A percentile compares a stretch with the other conserved stretches of the same genome.
phyloP scores from a whole-genome alignment of 1,140 invertebrate genomes.

The Neodiprion fabricii region DNA sequence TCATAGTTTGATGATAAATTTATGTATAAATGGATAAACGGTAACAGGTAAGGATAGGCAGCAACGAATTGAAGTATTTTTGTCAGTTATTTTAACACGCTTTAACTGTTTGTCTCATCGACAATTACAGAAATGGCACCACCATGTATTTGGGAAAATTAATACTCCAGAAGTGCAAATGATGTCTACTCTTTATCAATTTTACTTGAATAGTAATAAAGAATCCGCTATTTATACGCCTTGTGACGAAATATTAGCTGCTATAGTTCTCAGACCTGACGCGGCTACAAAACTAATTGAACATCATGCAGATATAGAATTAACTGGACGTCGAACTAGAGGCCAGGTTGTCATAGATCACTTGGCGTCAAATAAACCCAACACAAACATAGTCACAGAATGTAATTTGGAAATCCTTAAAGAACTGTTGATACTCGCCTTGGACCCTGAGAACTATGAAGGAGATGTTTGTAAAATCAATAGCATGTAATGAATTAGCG shows the following conservation, averaged over 20 bases:
- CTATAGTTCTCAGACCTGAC: slow-evolving; percentile 59
- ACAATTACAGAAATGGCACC: slow-evolving; percentile 65
- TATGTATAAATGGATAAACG: background rate
- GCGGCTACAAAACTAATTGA: slow-evolving; percentile 37
- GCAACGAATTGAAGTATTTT: background rate
- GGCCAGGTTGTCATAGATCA: slow-evolving; percentile 70
- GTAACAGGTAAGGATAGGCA: too few species aligned
- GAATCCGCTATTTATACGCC: slow-evolving; percentile 56
- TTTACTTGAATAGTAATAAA: slow-evolving; percentile 29
- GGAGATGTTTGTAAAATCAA: background rate
- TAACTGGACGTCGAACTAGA: slow-evolving; percentile 63
- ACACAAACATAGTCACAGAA: slow-evolving; percentile 63
- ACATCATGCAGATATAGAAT: slow-evolving; percentile 65
- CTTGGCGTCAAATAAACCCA: slow-evolving; percentile 56
- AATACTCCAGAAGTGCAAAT: slow-evolving; percentile 57
- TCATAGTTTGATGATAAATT: slow-evolving; percentile 13
- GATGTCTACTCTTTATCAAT: slow-evolving; percentile 57
- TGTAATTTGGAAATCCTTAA: slow-evolving; percentile 62
- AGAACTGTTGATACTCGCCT: slow-evolving; percentile 51
- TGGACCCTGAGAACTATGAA: slow-evolving; percentile 29
- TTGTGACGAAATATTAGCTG: slow-evolving; percentile 66
- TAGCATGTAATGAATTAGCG: too few species aligned
- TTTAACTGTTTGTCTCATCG: slow-evolving; percentile 22
- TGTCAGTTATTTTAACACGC: slow-evolving; percentile 9
- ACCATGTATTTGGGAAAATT: slow-evolving; percentile 55